These are phyloP conservation scores for Polyergus mexicanus DNA, from an alignment of 1,140 invertebrate species.

Conservation along the genomic window DNA sequence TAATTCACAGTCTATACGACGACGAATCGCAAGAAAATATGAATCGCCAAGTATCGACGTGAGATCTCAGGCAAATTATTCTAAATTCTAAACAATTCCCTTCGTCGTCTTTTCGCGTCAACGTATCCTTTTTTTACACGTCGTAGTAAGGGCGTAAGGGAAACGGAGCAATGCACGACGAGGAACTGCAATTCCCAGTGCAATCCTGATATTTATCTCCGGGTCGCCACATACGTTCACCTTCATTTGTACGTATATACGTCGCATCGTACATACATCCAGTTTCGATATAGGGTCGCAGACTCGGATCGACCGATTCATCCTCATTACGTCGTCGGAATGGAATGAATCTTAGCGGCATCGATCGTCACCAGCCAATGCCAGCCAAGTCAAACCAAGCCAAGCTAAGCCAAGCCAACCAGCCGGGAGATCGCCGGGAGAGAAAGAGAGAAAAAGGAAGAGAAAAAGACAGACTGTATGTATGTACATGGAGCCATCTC, in stretches of 20 bases:
- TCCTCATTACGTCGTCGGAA: slow-evolving; percentile 50
- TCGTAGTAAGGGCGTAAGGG: background rate
- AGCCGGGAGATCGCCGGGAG: too few species aligned
- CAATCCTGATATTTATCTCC: slow-evolving; percentile 33
- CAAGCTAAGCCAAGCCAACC: background rate
- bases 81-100: background rate
- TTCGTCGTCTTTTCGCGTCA: background rate
- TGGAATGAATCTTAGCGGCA: slow-evolving; percentile 53
- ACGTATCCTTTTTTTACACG: background rate
- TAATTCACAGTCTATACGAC: too few species aligned
- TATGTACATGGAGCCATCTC: slow-evolving; percentile 32
- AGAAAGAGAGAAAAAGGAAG: background rate
- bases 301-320: slow-evolving; percentile 56
- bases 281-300: slow-evolving; percentile 18
- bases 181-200: slow-evolving; percentile 13
- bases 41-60: background rate
- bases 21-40: background rate
- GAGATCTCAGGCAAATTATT: background rate
- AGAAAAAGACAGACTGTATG: background rate
- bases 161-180: background rate
- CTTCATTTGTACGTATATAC: slow-evolving; percentile 49
- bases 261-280: slow-evolving; percentile 3
- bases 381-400: background rate
- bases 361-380: slow-evolving; percentile 54
- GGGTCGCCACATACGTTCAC: slow-evolving; percentile 32